Percentiles rank a stretch among this genome's conserved stretches.
These are phyloP conservation scores for Sardina pilchardus DNA, from an alignment of 2,113 vertebrate species.

Conservation along the genomic window DNA sequence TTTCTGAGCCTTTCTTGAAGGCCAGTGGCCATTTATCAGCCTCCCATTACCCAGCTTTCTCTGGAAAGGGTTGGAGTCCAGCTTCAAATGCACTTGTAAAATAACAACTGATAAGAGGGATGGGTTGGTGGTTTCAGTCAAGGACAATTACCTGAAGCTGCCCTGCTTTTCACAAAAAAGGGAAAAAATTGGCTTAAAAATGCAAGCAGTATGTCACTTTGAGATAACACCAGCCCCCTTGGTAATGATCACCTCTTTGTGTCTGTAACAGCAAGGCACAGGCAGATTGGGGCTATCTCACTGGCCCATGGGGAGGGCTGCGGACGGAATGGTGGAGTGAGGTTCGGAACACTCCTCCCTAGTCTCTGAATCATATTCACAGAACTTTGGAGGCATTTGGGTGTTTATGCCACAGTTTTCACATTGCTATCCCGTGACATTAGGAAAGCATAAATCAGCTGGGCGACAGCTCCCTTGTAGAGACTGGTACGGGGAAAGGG, in stretches of 20 bases:
- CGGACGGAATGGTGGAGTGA: constrained; percentile 48
- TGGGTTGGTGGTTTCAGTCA: constrained; percentile 12
- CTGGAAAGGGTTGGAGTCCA: neutral
- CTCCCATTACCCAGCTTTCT: constrained; percentile 6
- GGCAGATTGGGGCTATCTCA: constrained; percentile 53
- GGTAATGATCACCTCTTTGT: constrained; percentile 46
- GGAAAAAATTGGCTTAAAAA: constrained; percentile 27
- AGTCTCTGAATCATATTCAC: constrained; percentile 85
- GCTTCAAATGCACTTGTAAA: constrained; percentile 31
- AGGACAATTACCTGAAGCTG: constrained; percentile 37
- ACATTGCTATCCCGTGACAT: constrained; percentile 86
- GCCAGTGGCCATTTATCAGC: neutral
- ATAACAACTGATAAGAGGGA: constrained; percentile 33
- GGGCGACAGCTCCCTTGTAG: constrained; percentile 86
- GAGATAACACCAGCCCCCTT: constrained; percentile 53
- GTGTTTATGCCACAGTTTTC: constrained; percentile 86
- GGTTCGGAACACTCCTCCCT: constrained; percentile 76
- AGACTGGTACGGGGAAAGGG: constrained; percentile 88
- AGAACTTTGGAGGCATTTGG: constrained; percentile 83
- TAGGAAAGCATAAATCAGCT: constrained; percentile 86
- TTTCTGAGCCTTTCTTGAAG: constrained; percentile 13
- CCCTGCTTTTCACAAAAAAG: neutral
- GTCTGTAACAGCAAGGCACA: constrained; percentile 48
- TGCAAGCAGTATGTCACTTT: constrained; percentile 41
- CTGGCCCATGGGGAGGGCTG: constrained; percentile 10